Percentiles rank a stretch among this genome's conserved stretches.
These are phyloP conservation scores for Tympanoctomys barrerae DNA, from an alignment of 2,797 vertebrate species.

Conservation along the genomic window DNA sequence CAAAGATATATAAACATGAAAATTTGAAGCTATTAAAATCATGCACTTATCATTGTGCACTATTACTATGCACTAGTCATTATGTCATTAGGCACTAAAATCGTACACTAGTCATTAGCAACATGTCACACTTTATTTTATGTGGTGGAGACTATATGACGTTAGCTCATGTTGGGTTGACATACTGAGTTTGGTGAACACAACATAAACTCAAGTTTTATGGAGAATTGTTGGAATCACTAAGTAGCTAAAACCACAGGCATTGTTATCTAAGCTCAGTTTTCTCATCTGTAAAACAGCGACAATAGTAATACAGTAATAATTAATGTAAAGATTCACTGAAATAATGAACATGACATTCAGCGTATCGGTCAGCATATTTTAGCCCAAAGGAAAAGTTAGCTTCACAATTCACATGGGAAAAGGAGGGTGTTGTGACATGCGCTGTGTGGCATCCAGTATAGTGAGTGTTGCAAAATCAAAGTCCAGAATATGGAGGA, in stretches of 20 bases:
- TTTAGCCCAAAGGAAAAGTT: conserved; percentile 60
- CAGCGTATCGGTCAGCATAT: conserved; percentile 35
- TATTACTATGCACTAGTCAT: too few relatives aligned
- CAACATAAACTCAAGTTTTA: background rate
- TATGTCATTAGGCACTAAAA: background rate
- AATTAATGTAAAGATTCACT: background rate
- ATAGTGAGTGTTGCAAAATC: background rate
- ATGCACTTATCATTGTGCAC: background rate
- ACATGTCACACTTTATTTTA: background rate
- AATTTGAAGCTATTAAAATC: conserved; percentile 49
- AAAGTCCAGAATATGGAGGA: conserved; percentile 27
- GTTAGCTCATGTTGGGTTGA: conserved; percentile 12
- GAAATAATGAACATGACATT: background rate
- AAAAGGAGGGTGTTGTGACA: background rate
- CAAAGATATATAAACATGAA: conserved; percentile 49
- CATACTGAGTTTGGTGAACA: background rate
- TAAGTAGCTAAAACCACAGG: background rate
- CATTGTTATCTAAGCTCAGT: background rate
- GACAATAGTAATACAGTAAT: background rate
- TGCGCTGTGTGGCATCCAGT: background rate
- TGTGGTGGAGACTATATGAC: background rate
- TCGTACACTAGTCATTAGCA: background rate
- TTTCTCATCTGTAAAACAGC: conserved; percentile 49
- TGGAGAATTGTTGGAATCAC: background rate
- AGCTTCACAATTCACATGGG: background rate